Base-by-base conservation (phyloP, 2,888 invertebrate genomes). In the Nebria brevicollis region DNA sequence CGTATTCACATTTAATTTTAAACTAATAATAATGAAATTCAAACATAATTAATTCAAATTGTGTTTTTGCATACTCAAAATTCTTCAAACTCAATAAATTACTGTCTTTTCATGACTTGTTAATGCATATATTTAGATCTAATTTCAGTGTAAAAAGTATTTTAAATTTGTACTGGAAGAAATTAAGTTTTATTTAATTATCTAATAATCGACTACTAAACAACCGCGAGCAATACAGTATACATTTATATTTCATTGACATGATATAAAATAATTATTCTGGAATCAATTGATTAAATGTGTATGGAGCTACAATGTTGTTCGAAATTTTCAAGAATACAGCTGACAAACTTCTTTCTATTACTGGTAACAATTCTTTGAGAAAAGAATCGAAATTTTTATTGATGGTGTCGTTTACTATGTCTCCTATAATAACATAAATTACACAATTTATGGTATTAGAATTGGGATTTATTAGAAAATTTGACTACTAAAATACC, bases 391-490 rank as follows among this genome's bases (percentile, higher is more conserved):
- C 88, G 82, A 92, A 90, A 84, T 92, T 92, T 83, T 88, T 89
- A 85, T 92, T 92, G 65, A 92, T 90, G 0, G 91, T 90, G 54
- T 88, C 88, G 85, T 92, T 92, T 15, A 92, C 87, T n/a, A 91
- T 89, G 13, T 90, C 89, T 82, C 88, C 90, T 89, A 85, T 72
- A 87, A 88, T 7, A 84, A 66, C 34, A 66, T 13, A 66, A 66
- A 20, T 34, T 34, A 34, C 2, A 34, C 4, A 34, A 34, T 34
- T 66, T 20, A 11, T 66, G 66, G 1, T 66, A 20, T 66, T 1
- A 13, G 8, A 66, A 66, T 4, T 34, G 34, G 2, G 34, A 4
- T 34, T 34, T 20, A 20, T 20, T 20, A 20, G 20, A 20, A 20
- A 20, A 20, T 20, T 20, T 20, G 0, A 20, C 20, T 20, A 20